A percentile compares a stretch with the other conserved stretches of the same genome.
Conservation (phyloP, 2,888 invertebrate genomes). For the Lasioglossum pauxillum region DNA sequence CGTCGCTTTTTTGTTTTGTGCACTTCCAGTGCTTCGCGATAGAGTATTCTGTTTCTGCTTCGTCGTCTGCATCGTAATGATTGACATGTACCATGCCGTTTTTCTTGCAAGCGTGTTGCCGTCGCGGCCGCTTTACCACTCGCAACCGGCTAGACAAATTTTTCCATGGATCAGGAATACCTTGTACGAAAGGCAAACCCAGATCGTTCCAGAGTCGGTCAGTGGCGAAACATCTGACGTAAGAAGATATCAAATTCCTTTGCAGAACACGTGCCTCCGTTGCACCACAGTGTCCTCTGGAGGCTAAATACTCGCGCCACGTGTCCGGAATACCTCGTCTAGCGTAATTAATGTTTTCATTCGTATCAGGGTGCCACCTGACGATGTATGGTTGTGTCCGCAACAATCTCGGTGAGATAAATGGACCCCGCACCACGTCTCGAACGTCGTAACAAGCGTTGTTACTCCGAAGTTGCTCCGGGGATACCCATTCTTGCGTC, state of each 20-base stretch:
- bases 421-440: slow-evolving; percentile 60
- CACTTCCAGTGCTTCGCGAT: neutral
- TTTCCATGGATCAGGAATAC: slow-evolving; percentile 68
- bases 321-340: slow-evolving; percentile 66
- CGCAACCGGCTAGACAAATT: neutral
- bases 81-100: neutral
- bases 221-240: slow-evolving; percentile 52
- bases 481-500: slow-evolving; percentile 50
- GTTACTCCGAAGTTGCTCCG: slow-evolving; percentile 9
- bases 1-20: neutral
- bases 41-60: slow-evolving; percentile 30
- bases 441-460: slow-evolving; percentile 12
- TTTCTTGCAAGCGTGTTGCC: neutral
- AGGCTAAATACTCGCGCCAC: slow-evolving; percentile 63
- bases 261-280: slow-evolving; percentile 21
- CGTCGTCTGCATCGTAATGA: slow-evolving; percentile 51
- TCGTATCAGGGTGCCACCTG: neutral
- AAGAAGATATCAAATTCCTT: slow-evolving; percentile 45
- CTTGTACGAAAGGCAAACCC: slow-evolving; percentile 63
- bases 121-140: neutral
- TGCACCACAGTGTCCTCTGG: slow-evolving; percentile 42
- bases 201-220: slow-evolving; percentile 61
- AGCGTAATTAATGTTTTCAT: neutral
- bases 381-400: slow-evolving; percentile 27
- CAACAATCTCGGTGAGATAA: slow-evolving; percentile 49